Evolutionary conservation across 64 coral and sea anemone genomes (phyloP).

Genomic region (Porites lutea): DNA sequence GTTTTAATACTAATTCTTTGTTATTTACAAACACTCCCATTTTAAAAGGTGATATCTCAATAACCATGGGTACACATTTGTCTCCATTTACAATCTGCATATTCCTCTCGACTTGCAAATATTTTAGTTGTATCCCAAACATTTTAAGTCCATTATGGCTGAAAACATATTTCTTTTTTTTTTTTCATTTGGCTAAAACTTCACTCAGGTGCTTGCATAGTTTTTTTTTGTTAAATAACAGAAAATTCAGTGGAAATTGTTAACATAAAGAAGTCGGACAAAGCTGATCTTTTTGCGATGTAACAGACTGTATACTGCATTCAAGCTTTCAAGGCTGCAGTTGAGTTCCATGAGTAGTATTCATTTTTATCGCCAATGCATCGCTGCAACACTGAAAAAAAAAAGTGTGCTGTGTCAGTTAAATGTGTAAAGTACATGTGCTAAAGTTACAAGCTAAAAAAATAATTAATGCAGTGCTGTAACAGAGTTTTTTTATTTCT

Average conservation of each 20-base stretch:
- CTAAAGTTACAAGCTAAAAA: too few species aligned
- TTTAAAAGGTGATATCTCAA: not conserved
- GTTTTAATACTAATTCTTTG: not conserved
- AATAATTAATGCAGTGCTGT: too few species aligned
- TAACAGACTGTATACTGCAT: not conserved
- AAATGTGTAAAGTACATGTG: too few species aligned
- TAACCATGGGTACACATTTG: not conserved
- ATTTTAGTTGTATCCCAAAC: not conserved
- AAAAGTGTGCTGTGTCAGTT: not conserved
- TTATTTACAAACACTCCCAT: constrained; percentile 28
- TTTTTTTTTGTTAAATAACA: not conserved
- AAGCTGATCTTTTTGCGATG: too few species aligned
- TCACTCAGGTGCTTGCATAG: constrained; percentile 10
- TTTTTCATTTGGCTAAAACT: not conserved
- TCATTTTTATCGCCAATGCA: constrained; percentile 34
- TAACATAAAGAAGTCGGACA: too few species aligned
- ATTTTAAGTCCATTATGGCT: not conserved
- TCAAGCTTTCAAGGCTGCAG: not conserved
- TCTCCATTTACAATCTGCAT: constrained; percentile 28
- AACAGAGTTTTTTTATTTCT: too few species aligned
- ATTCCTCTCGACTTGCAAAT: not conserved
- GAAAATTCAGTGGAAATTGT: not conserved
- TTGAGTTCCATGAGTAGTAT: not conserved
- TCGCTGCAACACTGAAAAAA: constrained; percentile 38
- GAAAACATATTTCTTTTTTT: not conserved